Evolutionary conservation across 2,113 vertebrate genomes (phyloP).

Genomic region (Nibea albiflora): DNA sequence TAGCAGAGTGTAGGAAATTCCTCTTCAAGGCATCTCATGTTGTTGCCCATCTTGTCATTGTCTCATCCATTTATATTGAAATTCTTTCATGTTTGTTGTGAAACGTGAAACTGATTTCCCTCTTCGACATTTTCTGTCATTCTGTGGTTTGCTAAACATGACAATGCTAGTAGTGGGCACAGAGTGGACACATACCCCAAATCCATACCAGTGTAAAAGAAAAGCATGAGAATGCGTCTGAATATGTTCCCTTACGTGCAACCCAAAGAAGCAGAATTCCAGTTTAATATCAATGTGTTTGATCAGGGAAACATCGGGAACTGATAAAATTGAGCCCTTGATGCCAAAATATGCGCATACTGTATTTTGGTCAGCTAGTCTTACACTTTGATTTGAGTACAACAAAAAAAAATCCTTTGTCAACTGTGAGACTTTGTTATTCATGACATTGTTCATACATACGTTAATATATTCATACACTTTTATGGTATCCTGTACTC

Average conservation of each 20-base stretch:
- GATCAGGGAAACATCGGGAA: slow-evolving; percentile 2
- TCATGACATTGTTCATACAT: not conserved
- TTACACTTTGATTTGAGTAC: slow-evolving; percentile 14
- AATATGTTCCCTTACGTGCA: not conserved
- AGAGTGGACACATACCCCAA: not conserved
- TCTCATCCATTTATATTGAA: not conserved
- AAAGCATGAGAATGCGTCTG: not conserved
- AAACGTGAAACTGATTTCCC: not conserved
- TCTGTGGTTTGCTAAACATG: not conserved
- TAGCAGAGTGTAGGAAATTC: too few species aligned
- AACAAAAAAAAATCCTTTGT: not conserved
- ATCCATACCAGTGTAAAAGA: not conserved
- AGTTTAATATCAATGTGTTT: slow-evolving; percentile 13
- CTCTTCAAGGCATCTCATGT: not conserved
- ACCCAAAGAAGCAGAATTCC: not conserved
- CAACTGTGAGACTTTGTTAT: not conserved
- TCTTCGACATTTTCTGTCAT: not conserved
- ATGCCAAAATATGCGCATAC: slow-evolving; percentile 10
- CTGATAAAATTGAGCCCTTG: not conserved
- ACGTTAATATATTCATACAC: not conserved
- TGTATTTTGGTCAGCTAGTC: slow-evolving; percentile 4
- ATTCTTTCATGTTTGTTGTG: not conserved
- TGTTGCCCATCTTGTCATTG: not conserved
- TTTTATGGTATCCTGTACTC: not conserved
- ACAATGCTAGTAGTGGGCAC: not conserved